Percentiles rank a stretch among this genome's conserved stretches.
Evolutionary conservation across 1,140 invertebrate species (phyloP).

Genomic region (Calephelis virginiensis): DNA sequence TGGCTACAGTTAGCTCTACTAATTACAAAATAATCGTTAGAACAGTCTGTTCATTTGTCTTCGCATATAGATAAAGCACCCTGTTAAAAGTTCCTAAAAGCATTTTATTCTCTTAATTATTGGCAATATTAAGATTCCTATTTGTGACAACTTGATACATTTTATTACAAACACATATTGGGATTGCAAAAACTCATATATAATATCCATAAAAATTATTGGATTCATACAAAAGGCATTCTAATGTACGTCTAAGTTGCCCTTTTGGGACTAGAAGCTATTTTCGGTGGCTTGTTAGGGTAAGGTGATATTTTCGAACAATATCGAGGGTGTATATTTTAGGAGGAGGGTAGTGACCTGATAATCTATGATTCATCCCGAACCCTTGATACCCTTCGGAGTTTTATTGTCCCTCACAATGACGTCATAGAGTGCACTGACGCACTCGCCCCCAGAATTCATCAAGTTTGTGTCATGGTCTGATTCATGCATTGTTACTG

Average conservation of each 20-base stretch:
- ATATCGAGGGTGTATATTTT: conserved; percentile 51
- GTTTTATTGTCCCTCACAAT: conserved; percentile 55
- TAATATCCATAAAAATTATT: too few relatives aligned
- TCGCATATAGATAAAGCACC: too few relatives aligned
- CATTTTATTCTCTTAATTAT: too few relatives aligned
- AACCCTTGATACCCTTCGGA: conserved; percentile 59
- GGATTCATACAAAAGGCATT: too few relatives aligned
- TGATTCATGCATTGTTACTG: conserved; percentile 64
- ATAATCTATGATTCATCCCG: conserved; percentile 73
- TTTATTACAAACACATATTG: too few relatives aligned
- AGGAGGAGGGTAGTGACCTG: conserved; percentile 62
- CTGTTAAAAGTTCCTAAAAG: too few relatives aligned
- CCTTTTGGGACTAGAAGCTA: conserved; percentile 13
- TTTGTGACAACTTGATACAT: too few relatives aligned
- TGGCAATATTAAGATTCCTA: too few relatives aligned
- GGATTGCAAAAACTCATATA: too few relatives aligned
- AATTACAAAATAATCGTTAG: too few relatives aligned
- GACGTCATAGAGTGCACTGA: conserved; percentile 65
- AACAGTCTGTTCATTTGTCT: too few relatives aligned
- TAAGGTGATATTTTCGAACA: conserved; percentile 37
- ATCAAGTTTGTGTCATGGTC: conserved; percentile 52
- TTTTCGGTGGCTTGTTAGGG: conserved; percentile 26
- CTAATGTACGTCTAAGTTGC: neutral
- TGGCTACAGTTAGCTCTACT: too few relatives aligned
- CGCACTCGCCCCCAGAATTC: conserved; percentile 52